Conservation (phyloP, 1,140 invertebrate species). For the Penaeus indicus region DNA sequence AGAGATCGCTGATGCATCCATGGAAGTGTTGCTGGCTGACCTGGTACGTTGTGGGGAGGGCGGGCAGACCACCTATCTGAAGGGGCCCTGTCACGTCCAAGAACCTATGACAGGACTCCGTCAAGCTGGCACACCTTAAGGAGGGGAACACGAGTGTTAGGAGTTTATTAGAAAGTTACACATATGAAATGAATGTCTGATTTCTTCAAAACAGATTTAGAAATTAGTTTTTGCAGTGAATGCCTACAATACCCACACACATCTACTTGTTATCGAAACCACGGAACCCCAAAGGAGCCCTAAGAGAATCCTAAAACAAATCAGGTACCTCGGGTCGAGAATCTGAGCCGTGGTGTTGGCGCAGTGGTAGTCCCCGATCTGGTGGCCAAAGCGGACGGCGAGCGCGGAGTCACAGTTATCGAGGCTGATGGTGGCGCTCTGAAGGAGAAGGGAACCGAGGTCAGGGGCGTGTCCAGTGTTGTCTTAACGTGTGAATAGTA, state of each 20-base stretch:
- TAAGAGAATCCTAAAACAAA: background rate
- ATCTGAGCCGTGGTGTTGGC: slow-evolving; percentile 82
- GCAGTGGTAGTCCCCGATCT: slow-evolving; percentile 87
- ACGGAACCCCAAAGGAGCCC: background rate
- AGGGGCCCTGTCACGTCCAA: slow-evolving; percentile 95
- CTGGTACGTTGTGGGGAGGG: slow-evolving; percentile 82
- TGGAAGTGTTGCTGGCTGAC: slow-evolving; percentile 86
- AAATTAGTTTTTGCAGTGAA: no score
- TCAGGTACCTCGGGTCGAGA: slow-evolving; percentile 75
- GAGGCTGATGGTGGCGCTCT: slow-evolving; percentile 87
- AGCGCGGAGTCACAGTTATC: slow-evolving; percentile 93
- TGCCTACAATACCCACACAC: no score
- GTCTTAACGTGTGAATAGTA: no score
- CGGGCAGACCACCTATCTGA: slow-evolving; percentile 92
- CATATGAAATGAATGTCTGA: background rate
- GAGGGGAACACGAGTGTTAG: slow-evolving; percentile 47
- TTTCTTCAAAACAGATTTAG: no score
- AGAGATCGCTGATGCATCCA: slow-evolving; percentile 92
- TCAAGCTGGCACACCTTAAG: slow-evolving; percentile 83
- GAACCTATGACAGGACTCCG: slow-evolving; percentile 94
- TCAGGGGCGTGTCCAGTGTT: no score
- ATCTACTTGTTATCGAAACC: background rate
- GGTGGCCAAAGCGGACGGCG: slow-evolving; percentile 81
- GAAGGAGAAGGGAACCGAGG: slow-evolving; percentile 60
- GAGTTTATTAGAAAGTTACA: background rate